Base-by-base conservation (phyloP, 2,797 vertebrate species). In the Oreonectes daqikongensis region DNA sequence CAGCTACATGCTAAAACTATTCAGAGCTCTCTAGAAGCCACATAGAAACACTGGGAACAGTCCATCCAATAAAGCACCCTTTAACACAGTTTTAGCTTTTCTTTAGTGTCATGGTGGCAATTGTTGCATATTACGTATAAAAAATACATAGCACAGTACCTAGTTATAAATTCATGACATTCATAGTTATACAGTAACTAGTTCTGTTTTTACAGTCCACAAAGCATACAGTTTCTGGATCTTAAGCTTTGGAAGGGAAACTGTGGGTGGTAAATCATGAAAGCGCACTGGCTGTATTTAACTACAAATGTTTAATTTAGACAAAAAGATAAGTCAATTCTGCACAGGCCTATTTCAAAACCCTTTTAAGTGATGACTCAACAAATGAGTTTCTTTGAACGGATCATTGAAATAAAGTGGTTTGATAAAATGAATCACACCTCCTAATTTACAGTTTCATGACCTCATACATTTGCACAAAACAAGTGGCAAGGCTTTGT, bases 401-500 rank as follows among this genome's bases (percentile, higher is more conserved):
- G 6, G 7, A 1, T 61, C 0, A 48, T 72, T 48, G 20, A 30
- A 60, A 35, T 18, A 20, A 65, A 20, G 46, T 2, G 3, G 22
- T 74, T 74, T 0, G 14, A 32, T 61, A n/a, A 60, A 18, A 32
- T 18, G 8, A n/a, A 32, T 38, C 30, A 38, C 18, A 35, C 30
- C 9, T 53, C 60, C 3, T 2, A 3, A 2, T 65, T 74, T 64
- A 53, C 46, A 65, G 24, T 40, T 1, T 4, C 22, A 40, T 46
- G 40, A 20, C 53, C 18, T 32, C 3, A 24, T 22, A 32, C 38
- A 57, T 65, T 32, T 26, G 20, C 20, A 24, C 50, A 20, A 15
- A 66, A 69, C 60, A 64, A 42, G 57, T 26, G 38, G 15, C 66
- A 42, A 69, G 77, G 64, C 82, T 79, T 79, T 77, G 69, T 63